Percentiles rank a stretch among this genome's conserved stretches.
Evolutionary conservation across 2,797 vertebrate genomes (phyloP).

Genomic region (Pseudochaenichthys georgianus): DNA sequence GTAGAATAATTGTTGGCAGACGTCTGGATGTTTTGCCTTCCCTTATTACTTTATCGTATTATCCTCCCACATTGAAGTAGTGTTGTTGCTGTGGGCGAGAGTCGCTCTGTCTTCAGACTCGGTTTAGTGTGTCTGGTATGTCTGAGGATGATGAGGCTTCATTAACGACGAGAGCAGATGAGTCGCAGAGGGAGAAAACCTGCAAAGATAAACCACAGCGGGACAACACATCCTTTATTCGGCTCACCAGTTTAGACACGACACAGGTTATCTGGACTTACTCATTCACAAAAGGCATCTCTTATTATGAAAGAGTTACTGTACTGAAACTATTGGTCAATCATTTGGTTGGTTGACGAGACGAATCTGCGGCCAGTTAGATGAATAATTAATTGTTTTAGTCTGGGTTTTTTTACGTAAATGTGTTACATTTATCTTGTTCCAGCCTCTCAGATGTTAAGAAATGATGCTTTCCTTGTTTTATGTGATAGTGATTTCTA

Average conservation of each 20-base stretch:
- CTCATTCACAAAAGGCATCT: not conserved
- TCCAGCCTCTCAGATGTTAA: not conserved
- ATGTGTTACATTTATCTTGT: not conserved
- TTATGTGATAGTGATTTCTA: not conserved
- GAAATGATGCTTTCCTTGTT: not conserved
- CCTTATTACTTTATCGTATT: constrained; percentile 34
- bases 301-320: not conserved
- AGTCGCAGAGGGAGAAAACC: constrained; percentile 59
- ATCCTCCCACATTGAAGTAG: constrained; percentile 29
- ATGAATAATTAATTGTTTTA: not conserved
- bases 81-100: constrained; percentile 16
- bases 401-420: not conserved
- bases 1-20: not conserved
- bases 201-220: constrained; percentile 36
- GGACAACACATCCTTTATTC: constrained; percentile 1
- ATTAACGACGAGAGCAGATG: constrained; percentile 57
- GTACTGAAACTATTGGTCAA: not conserved
- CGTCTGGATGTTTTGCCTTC: constrained; percentile 14
- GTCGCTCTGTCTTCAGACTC: constrained; percentile 59
- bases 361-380: not conserved
- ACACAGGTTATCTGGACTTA: not conserved
- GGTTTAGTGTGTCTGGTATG: constrained; percentile 65
- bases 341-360: not conserved
- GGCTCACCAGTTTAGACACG: constrained; percentile 22
- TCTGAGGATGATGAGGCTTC: constrained; percentile 64